These are phyloP conservation scores for Porites lobata DNA, from an alignment of 92 coral and sea anemone genomes.

Conservation along the genomic window DNA sequence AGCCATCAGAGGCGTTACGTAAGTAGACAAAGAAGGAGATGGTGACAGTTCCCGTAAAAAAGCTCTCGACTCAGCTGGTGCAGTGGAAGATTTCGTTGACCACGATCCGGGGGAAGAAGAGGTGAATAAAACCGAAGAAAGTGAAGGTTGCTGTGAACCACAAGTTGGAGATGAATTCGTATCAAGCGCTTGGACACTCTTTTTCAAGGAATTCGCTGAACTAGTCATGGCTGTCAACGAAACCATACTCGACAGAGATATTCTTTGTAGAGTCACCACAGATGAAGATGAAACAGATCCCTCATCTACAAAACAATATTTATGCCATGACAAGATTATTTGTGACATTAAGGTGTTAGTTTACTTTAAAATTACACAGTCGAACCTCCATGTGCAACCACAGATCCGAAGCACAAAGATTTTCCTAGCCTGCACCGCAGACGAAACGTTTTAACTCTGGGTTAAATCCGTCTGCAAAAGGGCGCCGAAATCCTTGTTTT, in stretches of 20 bases:
- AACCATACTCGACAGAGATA: neutral
- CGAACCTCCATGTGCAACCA: too few relatives aligned
- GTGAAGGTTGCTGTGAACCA: neutral
- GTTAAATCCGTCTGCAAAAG: too few relatives aligned
- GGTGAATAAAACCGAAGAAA: neutral
- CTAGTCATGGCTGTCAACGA: neutral
- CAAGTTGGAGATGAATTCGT: neutral
- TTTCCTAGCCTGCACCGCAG: too few relatives aligned
- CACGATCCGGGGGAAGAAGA: neutral
- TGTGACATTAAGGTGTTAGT: too few relatives aligned
- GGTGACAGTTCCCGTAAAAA: neutral
- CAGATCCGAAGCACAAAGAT: too few relatives aligned
- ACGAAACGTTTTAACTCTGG: too few relatives aligned
- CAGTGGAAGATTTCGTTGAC: neutral
- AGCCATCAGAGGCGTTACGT: slow-evolving; percentile 4
- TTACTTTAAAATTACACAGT: too few relatives aligned
- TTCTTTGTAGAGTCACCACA: neutral
- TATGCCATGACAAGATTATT: too few relatives aligned
- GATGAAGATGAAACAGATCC: neutral
- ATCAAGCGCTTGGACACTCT: neutral
- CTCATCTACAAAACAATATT: slow-evolving; percentile 1
- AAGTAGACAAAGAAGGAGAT: neutral
- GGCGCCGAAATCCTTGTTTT: too few relatives aligned
- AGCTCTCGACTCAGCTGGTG: neutral
- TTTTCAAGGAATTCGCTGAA: neutral